Percentiles rank a stretch among this genome's conserved stretches.
Conservation (phyloP, 2,888 invertebrate species). For the Stenodema calcarata region DNA sequence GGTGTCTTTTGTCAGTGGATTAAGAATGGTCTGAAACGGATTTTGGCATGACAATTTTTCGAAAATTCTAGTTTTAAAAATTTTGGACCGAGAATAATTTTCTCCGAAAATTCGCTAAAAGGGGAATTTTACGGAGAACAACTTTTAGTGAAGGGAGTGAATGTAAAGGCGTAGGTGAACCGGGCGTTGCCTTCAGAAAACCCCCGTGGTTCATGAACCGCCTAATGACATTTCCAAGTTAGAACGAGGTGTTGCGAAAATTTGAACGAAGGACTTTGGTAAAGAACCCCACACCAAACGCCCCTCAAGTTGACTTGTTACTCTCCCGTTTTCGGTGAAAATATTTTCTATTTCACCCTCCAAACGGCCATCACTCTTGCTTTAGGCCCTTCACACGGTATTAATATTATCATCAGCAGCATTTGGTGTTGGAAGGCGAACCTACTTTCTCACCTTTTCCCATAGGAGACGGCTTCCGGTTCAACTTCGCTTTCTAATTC, state of each 20-base stretch:
- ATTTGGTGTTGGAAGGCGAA: not conserved
- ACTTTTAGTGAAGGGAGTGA: not conserved
- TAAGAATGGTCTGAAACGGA: too few relatives aligned
- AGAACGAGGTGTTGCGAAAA: slow-evolving; percentile 50
- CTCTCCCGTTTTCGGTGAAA: not conserved
- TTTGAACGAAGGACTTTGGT: not conserved
- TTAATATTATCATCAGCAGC: not conserved
- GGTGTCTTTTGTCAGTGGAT: too few relatives aligned
- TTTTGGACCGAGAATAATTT: too few relatives aligned
- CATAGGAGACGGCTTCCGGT: slow-evolving; percentile 26
- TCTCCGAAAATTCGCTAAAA: too few relatives aligned
- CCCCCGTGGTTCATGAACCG: not conserved
- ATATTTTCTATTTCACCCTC: not conserved
- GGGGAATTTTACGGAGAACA: not conserved
- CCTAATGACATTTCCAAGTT: slow-evolving; percentile 48
- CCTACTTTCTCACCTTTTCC: not conserved
- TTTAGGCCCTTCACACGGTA: not conserved
- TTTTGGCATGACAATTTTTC: too few relatives aligned
- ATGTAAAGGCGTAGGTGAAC: not conserved
- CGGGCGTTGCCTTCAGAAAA: not conserved
- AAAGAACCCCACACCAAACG: not conserved
- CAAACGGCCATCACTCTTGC: slow-evolving; percentile 8
- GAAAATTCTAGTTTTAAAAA: too few relatives aligned
- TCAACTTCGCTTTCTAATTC: slow-evolving; percentile 32
- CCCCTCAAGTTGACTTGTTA: slow-evolving; percentile 13